These are phyloP conservation scores for Chrosomus eos DNA, from an alignment of 2,797 vertebrate species.

Conservation along the genomic window DNA sequence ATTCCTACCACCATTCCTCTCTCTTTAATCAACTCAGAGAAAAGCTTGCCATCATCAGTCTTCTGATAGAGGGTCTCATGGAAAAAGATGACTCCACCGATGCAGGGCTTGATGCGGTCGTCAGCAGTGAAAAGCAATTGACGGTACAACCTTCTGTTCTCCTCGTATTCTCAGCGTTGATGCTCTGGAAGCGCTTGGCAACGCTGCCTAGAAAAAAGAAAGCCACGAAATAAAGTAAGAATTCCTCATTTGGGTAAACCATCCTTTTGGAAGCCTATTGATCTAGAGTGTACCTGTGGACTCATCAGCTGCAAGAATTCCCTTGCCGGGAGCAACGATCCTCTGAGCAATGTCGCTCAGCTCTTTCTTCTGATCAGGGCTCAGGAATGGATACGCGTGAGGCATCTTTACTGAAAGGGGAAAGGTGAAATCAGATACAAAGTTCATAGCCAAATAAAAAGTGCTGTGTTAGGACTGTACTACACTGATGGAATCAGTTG, in stretches of 20 bases:
- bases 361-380: constrained; percentile 94
- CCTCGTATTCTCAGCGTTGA: constrained; percentile 95
- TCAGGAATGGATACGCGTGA: constrained; percentile 86
- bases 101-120: constrained; percentile 80
- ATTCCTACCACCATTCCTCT: constrained; percentile 89
- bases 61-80: constrained; percentile 97
- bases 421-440: background rate
- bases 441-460: background rate
- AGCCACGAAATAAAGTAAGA: background rate
- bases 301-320: constrained; percentile 92
- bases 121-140: constrained; percentile 92
- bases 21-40: constrained; percentile 84
- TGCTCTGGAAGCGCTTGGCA: constrained; percentile 92
- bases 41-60: constrained; percentile 82
- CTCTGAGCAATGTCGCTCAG: constrained; percentile 85
- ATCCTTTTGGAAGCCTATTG: background rate
- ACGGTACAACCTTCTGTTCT: constrained; percentile 93
- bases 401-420: constrained; percentile 81
- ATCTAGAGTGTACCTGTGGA: constrained; percentile 81
- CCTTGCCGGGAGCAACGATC: constrained; percentile 89
- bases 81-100: constrained; percentile 93
- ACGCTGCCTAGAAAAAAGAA: constrained; percentile 81
- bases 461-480: background rate
- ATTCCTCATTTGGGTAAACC: background rate
- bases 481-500: background rate